Percentiles rank a stretch among this genome's conserved stretches.
phyloP scores from a whole-genome alignment of 1,140 invertebrate genomes.

The Saxidomus purpurata region DNA sequence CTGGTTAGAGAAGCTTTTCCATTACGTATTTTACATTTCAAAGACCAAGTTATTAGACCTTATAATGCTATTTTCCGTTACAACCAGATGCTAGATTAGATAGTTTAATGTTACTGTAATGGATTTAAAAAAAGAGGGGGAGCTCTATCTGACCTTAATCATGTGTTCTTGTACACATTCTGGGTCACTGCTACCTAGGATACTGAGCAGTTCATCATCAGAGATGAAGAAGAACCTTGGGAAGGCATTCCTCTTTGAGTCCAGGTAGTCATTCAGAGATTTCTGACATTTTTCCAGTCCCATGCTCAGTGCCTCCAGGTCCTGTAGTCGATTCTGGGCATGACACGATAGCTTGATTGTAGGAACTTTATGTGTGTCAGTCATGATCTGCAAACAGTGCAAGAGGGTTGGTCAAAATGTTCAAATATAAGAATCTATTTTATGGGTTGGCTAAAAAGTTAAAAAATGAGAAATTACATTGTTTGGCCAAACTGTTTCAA shows the following conservation, averaged over 20 bases:
- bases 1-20: too few relatives aligned
- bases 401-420: conserved; percentile 3
- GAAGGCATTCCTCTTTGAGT: conserved; percentile 94
- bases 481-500: too few relatives aligned
- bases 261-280: conserved; percentile 95
- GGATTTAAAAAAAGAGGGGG: too few relatives aligned
- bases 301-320: conserved; percentile 91
- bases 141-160: conserved; percentile 90
- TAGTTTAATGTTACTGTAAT: too few relatives aligned
- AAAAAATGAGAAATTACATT: too few relatives aligned
- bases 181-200: conserved; percentile 94
- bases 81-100: too few relatives aligned
- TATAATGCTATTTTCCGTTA: too few relatives aligned
- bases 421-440: conserved; percentile 10
- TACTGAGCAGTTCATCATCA: conserved; percentile 95
- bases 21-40: too few relatives aligned
- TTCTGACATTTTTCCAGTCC: conserved; percentile 96
- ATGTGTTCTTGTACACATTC: conserved; percentile 95
- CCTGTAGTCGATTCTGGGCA: conserved; percentile 90
- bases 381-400: conserved; percentile 90
- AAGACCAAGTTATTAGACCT: too few relatives aligned
- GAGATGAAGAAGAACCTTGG: conserved; percentile 97
- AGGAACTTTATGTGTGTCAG: conserved; percentile 92
- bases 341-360: conserved; percentile 93
- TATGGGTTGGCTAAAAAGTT: too few relatives aligned